A percentile compares a stretch with the other conserved stretches of the same genome.
Conservation (phyloP, 2,113 vertebrate species). For the Odocoileus hemionus region DNA sequence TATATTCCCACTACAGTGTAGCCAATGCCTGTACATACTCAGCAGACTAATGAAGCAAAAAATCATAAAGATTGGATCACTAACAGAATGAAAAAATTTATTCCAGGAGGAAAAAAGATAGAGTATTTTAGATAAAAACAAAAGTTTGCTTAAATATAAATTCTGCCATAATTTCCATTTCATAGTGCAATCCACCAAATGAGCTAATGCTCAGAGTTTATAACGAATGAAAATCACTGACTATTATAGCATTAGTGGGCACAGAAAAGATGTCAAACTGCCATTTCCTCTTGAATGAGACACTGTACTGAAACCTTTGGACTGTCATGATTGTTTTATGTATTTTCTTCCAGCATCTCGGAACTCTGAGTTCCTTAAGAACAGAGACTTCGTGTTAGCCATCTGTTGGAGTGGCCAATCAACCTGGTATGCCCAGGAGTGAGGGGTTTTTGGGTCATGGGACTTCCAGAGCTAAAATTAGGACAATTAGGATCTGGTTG, state of each 20-base stretch:
- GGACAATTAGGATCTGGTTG: not conserved
- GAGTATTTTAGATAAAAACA: slow-evolving; percentile 5
- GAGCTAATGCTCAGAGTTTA: not conserved
- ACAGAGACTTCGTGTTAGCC: not conserved
- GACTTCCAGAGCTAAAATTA: not conserved
- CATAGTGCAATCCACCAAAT: not conserved
- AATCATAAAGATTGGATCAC: not conserved
- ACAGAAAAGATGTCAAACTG: not conserved
- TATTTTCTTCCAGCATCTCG: not conserved
- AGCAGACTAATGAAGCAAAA: not conserved
- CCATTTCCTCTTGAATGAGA: not conserved
- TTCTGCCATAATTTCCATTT: not conserved
- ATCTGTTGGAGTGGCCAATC: not conserved
- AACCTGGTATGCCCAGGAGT: not conserved
- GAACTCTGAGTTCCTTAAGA: not conserved
- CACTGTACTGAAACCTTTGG: not conserved
- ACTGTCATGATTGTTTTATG: not conserved
- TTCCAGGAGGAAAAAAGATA: not conserved
- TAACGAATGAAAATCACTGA: not conserved
- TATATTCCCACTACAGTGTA: not conserved
- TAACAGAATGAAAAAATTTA: not conserved
- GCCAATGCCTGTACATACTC: not conserved
- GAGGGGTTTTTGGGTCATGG: not conserved
- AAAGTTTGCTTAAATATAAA: not conserved
- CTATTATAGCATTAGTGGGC: not conserved